Base-by-base conservation (phyloP, 1,140 invertebrate genomes). In the Diachasma alloeum region DNA sequence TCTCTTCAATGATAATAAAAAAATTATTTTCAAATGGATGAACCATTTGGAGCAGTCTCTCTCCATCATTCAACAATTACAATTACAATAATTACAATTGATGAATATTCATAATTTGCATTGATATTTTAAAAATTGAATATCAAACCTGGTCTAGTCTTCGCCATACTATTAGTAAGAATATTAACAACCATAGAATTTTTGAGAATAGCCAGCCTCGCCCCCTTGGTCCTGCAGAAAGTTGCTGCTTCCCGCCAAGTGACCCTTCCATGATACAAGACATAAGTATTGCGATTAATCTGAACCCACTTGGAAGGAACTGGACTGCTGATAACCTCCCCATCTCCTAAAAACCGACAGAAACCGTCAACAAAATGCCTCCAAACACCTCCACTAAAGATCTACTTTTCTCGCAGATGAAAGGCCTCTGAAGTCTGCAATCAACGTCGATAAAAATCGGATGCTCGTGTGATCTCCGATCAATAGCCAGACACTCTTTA, bases 391-490 rank as follows among this genome's bases (percentile, higher is more conserved):
- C 68, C 53, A 53, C 44, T 9, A 53, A 17, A 24, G 31, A 75
- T 46, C 72, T 15, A 83, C 81, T 81, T 66, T 81, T 83, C 76
- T 83, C 79, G 37, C 82, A 85, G 53, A 85, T 80, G 36, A 84
- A 84, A 26, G 84, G 80, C 46, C 79, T 72, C 19, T 78, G 78
- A 15, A 83, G 71, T 74, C 81, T 74, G 63, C 83, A 85, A 59
- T 84, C 82, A 8, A 83, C 74, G 67, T 85, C 81, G 31, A 84
- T 56, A 39, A 85, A 85, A 72, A 80, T 83, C 1, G 82, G 80
- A 56, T 79, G 15, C 4, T 77, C 77, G 68, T 84, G 80, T 22
- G 70, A 72, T 10, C 63, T 68, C 19, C 80, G 71, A 48, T 82
- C 80, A 10, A 84, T 80, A 13, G 79, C 80, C 31, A 85, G 73